These are phyloP conservation scores for Diadegma fenestrale DNA, from an alignment of 2,888 invertebrate species.

Conservation along the genomic window DNA sequence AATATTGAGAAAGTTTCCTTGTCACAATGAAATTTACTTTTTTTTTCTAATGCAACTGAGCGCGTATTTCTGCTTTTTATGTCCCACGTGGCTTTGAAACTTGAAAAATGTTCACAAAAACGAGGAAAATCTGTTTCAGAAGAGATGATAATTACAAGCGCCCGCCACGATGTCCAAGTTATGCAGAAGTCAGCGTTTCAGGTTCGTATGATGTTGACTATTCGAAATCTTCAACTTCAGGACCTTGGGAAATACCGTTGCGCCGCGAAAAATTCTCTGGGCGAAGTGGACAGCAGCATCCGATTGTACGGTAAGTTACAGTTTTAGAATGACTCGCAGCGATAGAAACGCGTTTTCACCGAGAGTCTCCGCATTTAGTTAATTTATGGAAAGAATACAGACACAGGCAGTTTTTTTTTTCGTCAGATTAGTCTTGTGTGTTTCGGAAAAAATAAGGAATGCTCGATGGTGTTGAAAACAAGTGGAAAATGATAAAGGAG, in stretches of 20 bases:
- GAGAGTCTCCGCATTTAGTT: too few relatives aligned
- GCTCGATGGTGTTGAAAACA: constrained; percentile 13
- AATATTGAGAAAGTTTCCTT: too few relatives aligned
- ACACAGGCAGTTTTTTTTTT: neutral
- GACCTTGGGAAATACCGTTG: constrained; percentile 94
- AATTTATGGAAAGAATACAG: too few relatives aligned
- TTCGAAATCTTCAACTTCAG: constrained; percentile 89
- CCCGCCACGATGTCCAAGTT: constrained; percentile 92
- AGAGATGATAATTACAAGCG: constrained; percentile 94
- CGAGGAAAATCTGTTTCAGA: constrained; percentile 84
- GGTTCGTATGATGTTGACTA: constrained; percentile 92
- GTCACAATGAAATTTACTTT: neutral
- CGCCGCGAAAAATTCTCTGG: constrained; percentile 89
- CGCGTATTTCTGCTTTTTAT: neutral
- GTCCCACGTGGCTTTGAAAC: neutral
- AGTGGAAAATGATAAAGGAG: constrained; percentile 38
- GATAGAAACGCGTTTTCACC: too few relatives aligned
- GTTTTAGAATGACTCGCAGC: neutral
- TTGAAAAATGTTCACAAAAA: neutral
- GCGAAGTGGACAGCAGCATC: constrained; percentile 95
- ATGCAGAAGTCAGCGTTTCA: constrained; percentile 89
- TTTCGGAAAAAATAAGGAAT: neutral
- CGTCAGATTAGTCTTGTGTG: constrained; percentile 2
- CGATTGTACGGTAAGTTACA: constrained; percentile 91
- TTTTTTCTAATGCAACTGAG: neutral